phyloP scores from a whole-genome alignment of 2,113 vertebrate species.

The Cairina moschata region DNA sequence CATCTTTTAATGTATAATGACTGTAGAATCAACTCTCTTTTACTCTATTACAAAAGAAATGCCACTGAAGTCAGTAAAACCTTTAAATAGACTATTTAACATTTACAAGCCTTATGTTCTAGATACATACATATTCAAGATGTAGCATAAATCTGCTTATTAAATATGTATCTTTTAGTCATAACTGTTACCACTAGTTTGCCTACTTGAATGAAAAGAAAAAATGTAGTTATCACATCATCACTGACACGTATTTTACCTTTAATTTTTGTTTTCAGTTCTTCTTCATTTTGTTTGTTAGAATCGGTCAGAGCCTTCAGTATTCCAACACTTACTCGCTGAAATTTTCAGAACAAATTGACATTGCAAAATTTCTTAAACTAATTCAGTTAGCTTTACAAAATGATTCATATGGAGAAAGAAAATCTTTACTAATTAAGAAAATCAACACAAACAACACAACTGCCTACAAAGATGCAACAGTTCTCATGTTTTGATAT shows the following conservation, averaged over 20 bases:
- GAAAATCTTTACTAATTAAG: neutral
- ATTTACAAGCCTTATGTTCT: neutral
- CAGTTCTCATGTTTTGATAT: neutral
- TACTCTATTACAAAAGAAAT: neutral
- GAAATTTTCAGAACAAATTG: constrained; percentile 65
- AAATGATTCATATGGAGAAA: neutral
- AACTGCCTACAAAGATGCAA: neutral
- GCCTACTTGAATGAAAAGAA: neutral
- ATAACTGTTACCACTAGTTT: neutral
- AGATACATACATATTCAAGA: neutral
- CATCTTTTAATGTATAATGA: neutral
- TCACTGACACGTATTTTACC: constrained; percentile 72
- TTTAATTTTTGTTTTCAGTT: constrained; percentile 87
- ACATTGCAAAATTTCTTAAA: constrained; percentile 30
- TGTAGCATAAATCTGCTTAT: neutral
- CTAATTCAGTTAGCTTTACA: constrained; percentile 6
- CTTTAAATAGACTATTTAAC: neutral
- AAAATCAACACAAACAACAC: neutral
- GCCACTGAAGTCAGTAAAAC: neutral
- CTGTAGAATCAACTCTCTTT: neutral
- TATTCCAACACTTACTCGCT: constrained; percentile 88
- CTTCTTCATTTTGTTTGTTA: constrained; percentile 82
- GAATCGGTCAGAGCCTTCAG: constrained; percentile 83
- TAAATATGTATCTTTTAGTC: neutral
- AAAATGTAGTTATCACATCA: constrained; percentile 22